Conservation (phyloP, 64 coral and sea anemone species). For the Orbicella faveolata region DNA sequence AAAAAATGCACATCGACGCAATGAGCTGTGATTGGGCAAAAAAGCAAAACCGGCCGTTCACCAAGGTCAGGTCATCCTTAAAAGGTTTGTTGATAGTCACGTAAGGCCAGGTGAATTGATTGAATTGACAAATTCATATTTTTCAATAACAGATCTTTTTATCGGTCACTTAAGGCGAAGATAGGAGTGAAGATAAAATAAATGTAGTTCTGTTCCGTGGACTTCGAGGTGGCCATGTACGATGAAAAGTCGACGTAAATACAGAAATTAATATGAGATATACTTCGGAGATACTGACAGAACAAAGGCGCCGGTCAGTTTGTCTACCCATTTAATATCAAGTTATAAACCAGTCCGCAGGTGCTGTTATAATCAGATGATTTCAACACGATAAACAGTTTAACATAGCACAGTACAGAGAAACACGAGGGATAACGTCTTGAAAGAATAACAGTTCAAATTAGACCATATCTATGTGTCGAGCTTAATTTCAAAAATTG, state of each 20-base stretch:
- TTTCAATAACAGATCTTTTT: too few relatives aligned
- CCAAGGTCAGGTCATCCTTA: not conserved
- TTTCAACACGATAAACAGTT: not conserved
- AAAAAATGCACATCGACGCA: not conserved
- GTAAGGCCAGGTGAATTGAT: not conserved
- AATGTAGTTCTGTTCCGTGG: too few relatives aligned
- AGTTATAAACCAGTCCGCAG: not conserved
- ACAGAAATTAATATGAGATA: not conserved
- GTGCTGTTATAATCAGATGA: not conserved
- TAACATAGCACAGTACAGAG: not conserved
- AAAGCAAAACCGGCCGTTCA: not conserved
- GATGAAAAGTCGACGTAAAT: too few relatives aligned
- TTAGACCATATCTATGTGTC: not conserved
- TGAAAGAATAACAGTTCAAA: not conserved
- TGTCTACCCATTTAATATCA: not conserved
- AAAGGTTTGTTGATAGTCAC: not conserved
- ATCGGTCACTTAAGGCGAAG: too few relatives aligned
- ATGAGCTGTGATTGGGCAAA: not conserved
- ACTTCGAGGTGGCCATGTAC: too few relatives aligned
- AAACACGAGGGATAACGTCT: not conserved
- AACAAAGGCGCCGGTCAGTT: not conserved
- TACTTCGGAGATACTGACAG: not conserved
- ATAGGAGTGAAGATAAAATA: too few relatives aligned
- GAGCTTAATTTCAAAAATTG: not conserved
- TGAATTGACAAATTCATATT: not conserved